Evolutionary conservation across 2,113 vertebrate species (phyloP).

Genomic region (Zosterops pallidus): DNA sequence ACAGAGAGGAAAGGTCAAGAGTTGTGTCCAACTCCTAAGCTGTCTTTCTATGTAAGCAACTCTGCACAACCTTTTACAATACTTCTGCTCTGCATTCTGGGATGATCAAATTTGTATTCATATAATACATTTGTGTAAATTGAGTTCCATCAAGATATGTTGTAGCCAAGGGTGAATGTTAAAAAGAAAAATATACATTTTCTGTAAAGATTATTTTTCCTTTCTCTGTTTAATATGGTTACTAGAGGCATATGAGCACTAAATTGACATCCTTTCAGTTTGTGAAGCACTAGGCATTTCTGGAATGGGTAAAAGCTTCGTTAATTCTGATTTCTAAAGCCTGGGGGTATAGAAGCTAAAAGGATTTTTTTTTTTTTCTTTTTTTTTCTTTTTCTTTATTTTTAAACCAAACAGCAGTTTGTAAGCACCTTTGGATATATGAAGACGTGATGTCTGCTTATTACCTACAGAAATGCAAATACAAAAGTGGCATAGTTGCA

Average conservation of each 20-base stretch:
- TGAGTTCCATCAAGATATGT: background rate
- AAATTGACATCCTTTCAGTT: constrained; percentile 10
- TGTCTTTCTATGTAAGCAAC: background rate
- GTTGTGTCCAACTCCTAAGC: background rate
- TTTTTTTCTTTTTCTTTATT: background rate
- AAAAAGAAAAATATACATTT: background rate
- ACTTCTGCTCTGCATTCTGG: background rate
- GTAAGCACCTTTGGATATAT: background rate
- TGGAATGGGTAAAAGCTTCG: background rate
- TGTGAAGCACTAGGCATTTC: background rate
- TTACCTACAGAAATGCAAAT: background rate
- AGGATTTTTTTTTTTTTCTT: background rate
- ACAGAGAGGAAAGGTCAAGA: background rate
- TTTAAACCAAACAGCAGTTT: background rate
- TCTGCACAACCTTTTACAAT: background rate
- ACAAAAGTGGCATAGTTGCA: background rate
- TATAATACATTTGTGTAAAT: background rate
- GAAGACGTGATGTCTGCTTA: background rate
- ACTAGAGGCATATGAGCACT: constrained; percentile 5
- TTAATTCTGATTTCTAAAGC: constrained; percentile 15
- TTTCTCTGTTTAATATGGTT: background rate
- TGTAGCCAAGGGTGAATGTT: background rate
- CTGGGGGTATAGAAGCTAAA: background rate
- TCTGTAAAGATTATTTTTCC: background rate
- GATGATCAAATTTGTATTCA: constrained; percentile 1